These are phyloP conservation scores for Hydropsyche tenuis DNA, from an alignment of 1,140 invertebrate species.

Conservation along the genomic window DNA sequence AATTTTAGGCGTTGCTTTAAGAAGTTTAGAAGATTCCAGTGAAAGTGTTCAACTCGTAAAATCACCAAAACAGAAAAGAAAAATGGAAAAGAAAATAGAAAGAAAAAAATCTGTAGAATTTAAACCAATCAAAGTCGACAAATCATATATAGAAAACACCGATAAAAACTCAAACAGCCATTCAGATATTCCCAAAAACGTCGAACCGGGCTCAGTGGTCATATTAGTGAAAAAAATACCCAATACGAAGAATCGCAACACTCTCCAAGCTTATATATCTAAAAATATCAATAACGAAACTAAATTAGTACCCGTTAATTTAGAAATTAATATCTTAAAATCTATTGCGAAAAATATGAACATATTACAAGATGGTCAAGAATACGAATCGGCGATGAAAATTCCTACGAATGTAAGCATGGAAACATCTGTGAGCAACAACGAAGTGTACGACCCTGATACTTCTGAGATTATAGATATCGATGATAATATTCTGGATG, in stretches of 20 bases:
- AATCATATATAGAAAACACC: background rate
- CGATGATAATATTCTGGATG: background rate
- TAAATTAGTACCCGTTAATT: conserved; percentile 24
- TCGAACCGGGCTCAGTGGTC: conserved; percentile 53
- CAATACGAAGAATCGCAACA: conserved; percentile 48
- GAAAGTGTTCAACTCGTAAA: background rate
- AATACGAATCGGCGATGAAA: background rate
- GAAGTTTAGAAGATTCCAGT: background rate
- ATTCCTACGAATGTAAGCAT: no score
- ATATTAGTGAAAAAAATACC: conserved; percentile 49
- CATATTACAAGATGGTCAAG: background rate
- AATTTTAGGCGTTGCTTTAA: conserved; percentile 24
- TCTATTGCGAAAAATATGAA: conserved; percentile 34
- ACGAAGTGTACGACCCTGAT: background rate
- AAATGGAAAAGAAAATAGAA: background rate
- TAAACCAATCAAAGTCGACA: background rate
- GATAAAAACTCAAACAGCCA: background rate
- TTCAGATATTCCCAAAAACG: conserved; percentile 23
- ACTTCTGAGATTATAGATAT: conserved; percentile 1
- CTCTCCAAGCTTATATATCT: conserved; percentile 51
- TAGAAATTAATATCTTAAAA: conserved; percentile 23
- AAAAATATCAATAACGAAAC: conserved; percentile 39
- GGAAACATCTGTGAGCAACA: background rate
- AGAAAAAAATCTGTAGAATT: background rate
- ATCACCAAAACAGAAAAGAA: background rate